Base-by-base conservation (phyloP, 2,797 vertebrate genomes). In the Anniella stebbinsi region DNA sequence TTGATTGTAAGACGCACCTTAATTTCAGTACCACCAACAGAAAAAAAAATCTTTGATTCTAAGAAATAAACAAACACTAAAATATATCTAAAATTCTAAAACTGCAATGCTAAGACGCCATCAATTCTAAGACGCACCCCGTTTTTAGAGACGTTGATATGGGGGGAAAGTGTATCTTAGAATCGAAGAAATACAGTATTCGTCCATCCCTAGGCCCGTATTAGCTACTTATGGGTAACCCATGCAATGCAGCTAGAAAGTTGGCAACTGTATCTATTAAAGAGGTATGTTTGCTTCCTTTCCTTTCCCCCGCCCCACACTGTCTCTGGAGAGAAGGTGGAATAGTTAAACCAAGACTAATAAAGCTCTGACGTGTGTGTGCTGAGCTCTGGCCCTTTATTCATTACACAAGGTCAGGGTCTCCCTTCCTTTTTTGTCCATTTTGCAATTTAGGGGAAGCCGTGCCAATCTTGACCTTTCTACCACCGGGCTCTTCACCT, bases 371-470 rank as follows among this genome's bases (percentile, higher is more conserved):
- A 84, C 7, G 60, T 63, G 90, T 63, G 90, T 87, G 88, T 2
- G 1, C 93, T 90, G 87, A 87, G 92, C 87, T 93, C 92, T 91
- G 73, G 86, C 81, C 92, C 66, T 93, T 91, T 92, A 95, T 94
- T 96, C 95, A 96, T 96, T 95, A 94, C 90, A 90, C 92, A 93
- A 96, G 94, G 96, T 96, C 95, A 95, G 87, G 93, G 92, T 94
- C 91, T 94, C 89, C 88, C 94, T 95, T 94, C 88, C 87, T 75
- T 91, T 80, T 93, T 77, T 92, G 48, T 96, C 92, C 93, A 76
- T 51, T 87, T 87, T 93, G 93, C 95, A 96, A 96, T 96, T 93
- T 95, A 95, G 94, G 96, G 88, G 89, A 94, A 94, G 92, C 89
- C 83, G 90, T 92, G 92, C 94, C 93, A 93, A 94, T 91, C 88